Evolutionary conservation across 2,113 vertebrate species (phyloP).

Genomic region (Crypturellus undulatus): DNA sequence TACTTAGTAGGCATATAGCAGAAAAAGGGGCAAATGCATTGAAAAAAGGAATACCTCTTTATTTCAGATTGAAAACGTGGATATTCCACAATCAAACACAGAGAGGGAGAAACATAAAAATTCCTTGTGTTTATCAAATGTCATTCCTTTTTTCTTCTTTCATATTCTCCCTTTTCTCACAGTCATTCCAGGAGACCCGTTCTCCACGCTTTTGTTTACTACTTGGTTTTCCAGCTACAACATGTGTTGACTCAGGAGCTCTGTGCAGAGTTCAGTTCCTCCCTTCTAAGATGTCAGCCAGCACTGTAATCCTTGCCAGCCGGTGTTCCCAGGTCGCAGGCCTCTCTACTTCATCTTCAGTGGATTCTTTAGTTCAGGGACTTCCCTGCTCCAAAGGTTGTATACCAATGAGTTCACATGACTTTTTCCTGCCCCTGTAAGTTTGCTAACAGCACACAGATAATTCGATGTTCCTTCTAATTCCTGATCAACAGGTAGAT

Average conservation of each 20-base stretch:
- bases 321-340: neutral
- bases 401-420: neutral
- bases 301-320: neutral
- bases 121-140: neutral
- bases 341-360: neutral
- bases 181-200: neutral
- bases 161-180: neutral
- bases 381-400: neutral
- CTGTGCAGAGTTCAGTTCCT: neutral
- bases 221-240: neutral
- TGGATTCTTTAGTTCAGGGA: neutral
- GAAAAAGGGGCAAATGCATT: neutral
- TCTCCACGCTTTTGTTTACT: neutral
- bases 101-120: neutral
- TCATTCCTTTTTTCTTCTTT: neutral
- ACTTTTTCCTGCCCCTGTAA: neutral
- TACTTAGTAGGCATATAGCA: neutral
- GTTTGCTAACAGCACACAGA: neutral
- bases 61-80: neutral
- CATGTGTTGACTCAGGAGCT: neutral
- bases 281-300: neutral
- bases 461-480: neutral
- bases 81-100: neutral
- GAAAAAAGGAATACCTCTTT: neutral
- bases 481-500: neutral